Base-by-base conservation (phyloP, 2,113 vertebrate genomes). In the Nothobranchius furzeri region DNA sequence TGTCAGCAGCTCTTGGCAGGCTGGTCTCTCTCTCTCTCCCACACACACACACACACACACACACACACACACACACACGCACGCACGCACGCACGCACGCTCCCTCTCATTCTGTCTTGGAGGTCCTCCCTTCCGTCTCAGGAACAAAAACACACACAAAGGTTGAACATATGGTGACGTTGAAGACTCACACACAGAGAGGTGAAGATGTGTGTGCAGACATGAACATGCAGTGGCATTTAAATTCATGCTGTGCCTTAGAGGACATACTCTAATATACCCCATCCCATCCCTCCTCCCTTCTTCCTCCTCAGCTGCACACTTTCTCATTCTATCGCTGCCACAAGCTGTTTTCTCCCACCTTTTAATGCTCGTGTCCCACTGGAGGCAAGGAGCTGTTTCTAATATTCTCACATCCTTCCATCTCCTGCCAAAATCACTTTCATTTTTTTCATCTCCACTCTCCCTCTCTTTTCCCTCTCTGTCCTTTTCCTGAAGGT, bases 241-340 rank as follows among this genome's bases (percentile, higher is more conserved):
- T 86, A 85, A 84, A 79, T 76, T 75, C 79, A 82, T 45, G 66
- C 85, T 86, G 81, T 70, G 85, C 86, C 84, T 81, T 85, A 68
- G 81, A 90, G 85, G 87, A 87, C 86, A 70, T 80, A 65, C 76
- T 87, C 80, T 86, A 85, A 81, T 84, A 87, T 82, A 78, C 72
- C 66, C 74, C 59, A 58, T 70, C 74, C 59, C 58, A 71, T 72
- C n/a, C 73, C 75, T 83, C 68, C 64, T 49, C 40, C 65, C 70
- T 51, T 79, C 80, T 61, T 69, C 50, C 77, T 75, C 72, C 52
- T 82, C 78, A 66, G 61, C 48, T 69, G 51, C 48, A 65, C 25
- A 55, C 76, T 76, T 7, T 40, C 81, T 84, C 84, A 75, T 84
- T 86, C 78, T 82, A 65, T 85, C 82, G 67, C 75, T 47, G 73